Evolutionary conservation across 2,888 invertebrate species (phyloP), one percentile per base, ranked within the genome.

Genomic region (Philhelius pedissequus): DNA sequence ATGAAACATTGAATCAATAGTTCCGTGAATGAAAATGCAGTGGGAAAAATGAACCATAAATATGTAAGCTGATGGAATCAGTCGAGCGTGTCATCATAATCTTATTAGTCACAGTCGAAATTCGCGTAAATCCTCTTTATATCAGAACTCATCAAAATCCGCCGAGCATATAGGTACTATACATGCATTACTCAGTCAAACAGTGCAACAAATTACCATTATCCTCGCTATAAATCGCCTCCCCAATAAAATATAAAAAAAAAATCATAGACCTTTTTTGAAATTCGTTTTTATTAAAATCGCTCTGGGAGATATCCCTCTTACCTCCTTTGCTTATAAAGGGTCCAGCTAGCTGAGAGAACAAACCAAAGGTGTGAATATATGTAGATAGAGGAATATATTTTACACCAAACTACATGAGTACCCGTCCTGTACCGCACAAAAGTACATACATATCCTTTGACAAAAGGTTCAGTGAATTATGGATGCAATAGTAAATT

Each of bases 171-270:
- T 32, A 13, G 20, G 4, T n/a, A 3, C 1, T 22, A 4, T n/a
- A 15, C 25, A 45, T 45, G 45, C 64, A 48, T 64, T 22, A 32
- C 30, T 64, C 64, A n/a, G 32, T 15, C 18, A 20, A 35, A 40
- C 66, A n/a, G n/a, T 81, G 76, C 68, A 81, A 81, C 81, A 70
- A 76, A 81, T 74, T 68, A 73, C 62, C 38, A 69, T 74, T 74
- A 70, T 64, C 70, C 60, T 75, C 66, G 40, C 52, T 20, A 77
- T 81, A 58, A 66, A 76, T 71, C 27, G 18, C 35, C 66, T 58
- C 43, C 13, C 43, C 38, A 54, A 69, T 62, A 73, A 25, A 66
- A 77, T 60, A 25, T 62, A 62, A 62, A 69, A n/a, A 45, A 43
- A 11, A 27, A 64, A 50, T 22, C 40, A 32, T 58, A 48, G 30